phyloP scores from a whole-genome alignment of 2,113 vertebrate genomes.

The Triplophysa rosa region DNA sequence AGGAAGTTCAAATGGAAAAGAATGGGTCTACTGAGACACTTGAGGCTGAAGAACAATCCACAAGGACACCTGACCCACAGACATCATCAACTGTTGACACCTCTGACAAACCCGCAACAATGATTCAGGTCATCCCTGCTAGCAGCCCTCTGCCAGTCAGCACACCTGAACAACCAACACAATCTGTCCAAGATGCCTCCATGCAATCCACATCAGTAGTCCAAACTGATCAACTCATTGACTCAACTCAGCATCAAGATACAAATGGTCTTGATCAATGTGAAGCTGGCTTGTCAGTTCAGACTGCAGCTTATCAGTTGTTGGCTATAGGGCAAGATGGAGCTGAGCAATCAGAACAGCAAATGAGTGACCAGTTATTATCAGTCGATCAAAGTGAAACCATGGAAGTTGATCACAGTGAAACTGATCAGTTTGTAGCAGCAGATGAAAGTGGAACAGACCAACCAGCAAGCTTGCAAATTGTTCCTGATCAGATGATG shows the following conservation, averaged over 20 bases:
- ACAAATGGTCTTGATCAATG: background rate
- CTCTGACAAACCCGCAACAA: background rate
- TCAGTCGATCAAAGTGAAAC: slow-evolving; percentile 17
- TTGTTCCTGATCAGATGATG: background rate
- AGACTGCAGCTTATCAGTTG: background rate
- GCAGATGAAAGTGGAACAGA: background rate
- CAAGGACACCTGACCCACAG: background rate
- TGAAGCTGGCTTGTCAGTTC: background rate
- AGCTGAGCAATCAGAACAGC: background rate
- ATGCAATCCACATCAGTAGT: background rate
- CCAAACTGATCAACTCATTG: background rate
- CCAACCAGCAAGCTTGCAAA: background rate
- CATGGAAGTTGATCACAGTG: background rate
- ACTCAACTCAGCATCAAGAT: background rate
- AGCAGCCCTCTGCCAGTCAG: background rate
- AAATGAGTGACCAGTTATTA: background rate
- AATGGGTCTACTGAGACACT: slow-evolving; percentile 20
- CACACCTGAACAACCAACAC: background rate
- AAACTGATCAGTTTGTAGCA: background rate
- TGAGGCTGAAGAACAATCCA: background rate
- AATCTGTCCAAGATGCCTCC: slow-evolving; percentile 1
- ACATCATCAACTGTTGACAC: background rate
- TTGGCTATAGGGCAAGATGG: background rate
- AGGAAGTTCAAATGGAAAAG: slow-evolving; percentile 28
- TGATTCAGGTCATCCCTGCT: background rate